A percentile compares a stretch with the other conserved stretches of the same genome.
Conservation (phyloP, 2,888 invertebrate species). For the Cephus spinipes region DNA sequence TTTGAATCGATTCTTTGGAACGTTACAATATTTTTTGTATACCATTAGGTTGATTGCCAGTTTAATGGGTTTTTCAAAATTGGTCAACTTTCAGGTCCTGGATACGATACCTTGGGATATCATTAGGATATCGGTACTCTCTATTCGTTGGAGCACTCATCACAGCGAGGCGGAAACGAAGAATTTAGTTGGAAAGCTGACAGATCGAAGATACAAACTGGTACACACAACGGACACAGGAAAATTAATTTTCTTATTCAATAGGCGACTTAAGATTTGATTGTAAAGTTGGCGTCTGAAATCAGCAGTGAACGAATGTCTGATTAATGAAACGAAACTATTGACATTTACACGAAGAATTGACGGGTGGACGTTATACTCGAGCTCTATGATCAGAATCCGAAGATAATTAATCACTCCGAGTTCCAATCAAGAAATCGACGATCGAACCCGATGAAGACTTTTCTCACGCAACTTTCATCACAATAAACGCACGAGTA, state of each 20-base stretch:
- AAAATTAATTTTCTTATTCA: conserved; percentile 59
- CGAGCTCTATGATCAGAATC: background rate
- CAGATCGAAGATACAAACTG: conserved; percentile 52
- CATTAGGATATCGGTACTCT: conserved; percentile 57
- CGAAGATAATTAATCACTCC: background rate
- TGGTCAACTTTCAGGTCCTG: conserved; percentile 50
- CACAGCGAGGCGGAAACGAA: conserved; percentile 58
- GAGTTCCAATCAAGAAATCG: background rate
- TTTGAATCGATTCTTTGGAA: background rate
- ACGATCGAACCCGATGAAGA: background rate
- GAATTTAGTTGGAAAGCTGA: conserved; percentile 55
- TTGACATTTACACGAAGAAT: background rate
- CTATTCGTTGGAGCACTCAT: conserved; percentile 59
- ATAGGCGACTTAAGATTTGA: conserved; percentile 55
- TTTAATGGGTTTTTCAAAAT: background rate
- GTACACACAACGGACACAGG: conserved; percentile 50
- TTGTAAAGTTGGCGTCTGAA: conserved; percentile 7
- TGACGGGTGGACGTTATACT: background rate
- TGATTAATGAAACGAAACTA: background rate
- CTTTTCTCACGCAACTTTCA: background rate
- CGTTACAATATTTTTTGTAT: too few relatives aligned
- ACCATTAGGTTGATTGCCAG: too few relatives aligned
- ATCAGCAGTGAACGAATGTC: background rate
- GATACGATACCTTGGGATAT: conserved; percentile 63
- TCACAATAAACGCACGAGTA: background rate